Percentiles rank a stretch among this genome's conserved stretches.
phyloP scores from a whole-genome alignment of 2,888 invertebrate species.

The Hymenopus coronatus region DNA sequence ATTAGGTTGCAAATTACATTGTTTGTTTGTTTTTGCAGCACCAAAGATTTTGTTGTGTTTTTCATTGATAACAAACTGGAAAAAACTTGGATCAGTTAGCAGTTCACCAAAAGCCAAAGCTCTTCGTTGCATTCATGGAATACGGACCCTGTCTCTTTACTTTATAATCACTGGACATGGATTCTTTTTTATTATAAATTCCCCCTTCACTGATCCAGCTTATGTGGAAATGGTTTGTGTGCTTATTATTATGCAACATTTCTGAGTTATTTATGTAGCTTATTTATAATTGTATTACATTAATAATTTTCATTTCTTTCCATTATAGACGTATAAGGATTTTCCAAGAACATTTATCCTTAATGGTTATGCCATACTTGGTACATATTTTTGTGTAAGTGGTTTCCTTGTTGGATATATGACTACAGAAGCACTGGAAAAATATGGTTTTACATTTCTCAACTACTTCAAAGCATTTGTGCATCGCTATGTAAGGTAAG shows the following conservation, averaged over 20 bases:
- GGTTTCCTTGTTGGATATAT: neutral
- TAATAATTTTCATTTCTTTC: neutral
- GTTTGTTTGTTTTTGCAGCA: neutral
- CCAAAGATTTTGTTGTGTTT: neutral
- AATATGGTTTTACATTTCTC: neutral
- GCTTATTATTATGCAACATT: neutral
- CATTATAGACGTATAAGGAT: neutral
- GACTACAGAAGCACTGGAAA: neutral
- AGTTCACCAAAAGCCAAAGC: neutral
- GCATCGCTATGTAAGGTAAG: slow-evolving; percentile 7
- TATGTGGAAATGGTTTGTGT: neutral
- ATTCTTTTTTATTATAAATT: neutral
- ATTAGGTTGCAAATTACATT: too few species aligned
- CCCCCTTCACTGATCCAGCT: neutral
- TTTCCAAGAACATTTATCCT: neutral
- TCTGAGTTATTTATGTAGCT: neutral
- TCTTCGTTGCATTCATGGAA: neutral
- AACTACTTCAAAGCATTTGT: neutral
- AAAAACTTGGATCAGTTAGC: neutral
- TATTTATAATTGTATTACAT: neutral
- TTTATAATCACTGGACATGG: neutral
- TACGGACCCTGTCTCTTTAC: neutral
- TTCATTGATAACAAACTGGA: neutral
- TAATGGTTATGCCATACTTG: neutral
- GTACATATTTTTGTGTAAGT: slow-evolving; percentile 16